Percentiles rank a stretch among this genome's conserved stretches.
phyloP scores from a whole-genome alignment of 2,797 vertebrate genomes.

The Schizothorax lantsangensis region DNA sequence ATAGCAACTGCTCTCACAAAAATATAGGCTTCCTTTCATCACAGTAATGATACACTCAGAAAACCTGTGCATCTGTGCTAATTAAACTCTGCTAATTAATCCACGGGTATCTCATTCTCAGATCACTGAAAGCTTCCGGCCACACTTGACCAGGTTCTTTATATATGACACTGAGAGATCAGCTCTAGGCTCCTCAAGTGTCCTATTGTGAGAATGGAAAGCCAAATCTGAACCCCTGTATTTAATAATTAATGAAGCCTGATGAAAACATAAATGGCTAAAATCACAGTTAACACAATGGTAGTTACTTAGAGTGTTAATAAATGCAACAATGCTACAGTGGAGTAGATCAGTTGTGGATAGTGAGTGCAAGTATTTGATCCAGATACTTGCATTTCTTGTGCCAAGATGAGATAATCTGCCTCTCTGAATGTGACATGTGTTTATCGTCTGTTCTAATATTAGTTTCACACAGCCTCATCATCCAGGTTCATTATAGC shows the following conservation, averaged over 20 bases:
- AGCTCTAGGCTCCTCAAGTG: constrained; percentile 37
- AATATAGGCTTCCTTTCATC: constrained; percentile 34
- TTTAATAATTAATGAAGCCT: constrained; percentile 44
- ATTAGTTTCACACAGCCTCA: constrained; percentile 40
- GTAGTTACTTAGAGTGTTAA: background rate
- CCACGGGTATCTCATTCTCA: constrained; percentile 30
- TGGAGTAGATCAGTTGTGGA: constrained; percentile 16
- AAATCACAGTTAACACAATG: constrained; percentile 39
- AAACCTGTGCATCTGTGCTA: constrained; percentile 41
- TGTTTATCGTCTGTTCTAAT: constrained; percentile 42
- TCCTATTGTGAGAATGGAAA: constrained; percentile 47
- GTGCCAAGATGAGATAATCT: constrained; percentile 34
- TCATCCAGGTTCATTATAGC: constrained; percentile 22
- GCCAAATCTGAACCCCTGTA: constrained; percentile 35
- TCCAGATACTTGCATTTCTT: constrained; percentile 17
- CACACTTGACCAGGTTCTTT: constrained; percentile 51
- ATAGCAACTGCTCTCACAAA: constrained; percentile 5
- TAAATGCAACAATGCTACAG: background rate
- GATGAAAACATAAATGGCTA: constrained; percentile 42
- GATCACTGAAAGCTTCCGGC: constrained; percentile 48
- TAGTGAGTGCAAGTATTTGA: constrained; percentile 17
- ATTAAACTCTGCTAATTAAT: constrained; percentile 47
- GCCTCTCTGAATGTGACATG: background rate
- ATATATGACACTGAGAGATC: constrained; percentile 30
- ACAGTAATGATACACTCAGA: constrained; percentile 16